Conservation (phyloP, 2,888 invertebrate species). For the Ormyrus pomaceus region DNA sequence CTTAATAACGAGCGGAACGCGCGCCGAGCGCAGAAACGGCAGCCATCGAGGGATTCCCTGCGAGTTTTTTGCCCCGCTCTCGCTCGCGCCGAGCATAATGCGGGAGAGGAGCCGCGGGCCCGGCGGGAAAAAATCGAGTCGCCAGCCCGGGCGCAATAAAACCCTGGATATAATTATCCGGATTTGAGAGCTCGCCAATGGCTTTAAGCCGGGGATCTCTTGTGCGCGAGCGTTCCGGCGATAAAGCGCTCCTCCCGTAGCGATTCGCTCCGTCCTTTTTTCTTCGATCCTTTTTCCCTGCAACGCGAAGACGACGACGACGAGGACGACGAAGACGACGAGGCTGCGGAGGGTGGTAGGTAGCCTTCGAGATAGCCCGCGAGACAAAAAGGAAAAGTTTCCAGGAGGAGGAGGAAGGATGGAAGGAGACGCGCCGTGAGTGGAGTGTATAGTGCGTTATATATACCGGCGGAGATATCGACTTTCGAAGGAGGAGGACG, state of each 20-base stretch:
- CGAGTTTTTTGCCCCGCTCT: too few species aligned
- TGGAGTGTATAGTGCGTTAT: conserved; percentile 6
- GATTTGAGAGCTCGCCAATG: conserved; percentile 31
- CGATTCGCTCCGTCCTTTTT: conserved; percentile 30
- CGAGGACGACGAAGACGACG: too few species aligned
- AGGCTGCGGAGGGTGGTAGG: conserved; percentile 27
- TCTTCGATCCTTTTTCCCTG: conserved; percentile 26
- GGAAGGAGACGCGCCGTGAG: conserved; percentile 9
- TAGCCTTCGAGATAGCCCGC: conserved; percentile 23
- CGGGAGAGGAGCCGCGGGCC: too few species aligned
- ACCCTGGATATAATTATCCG: conserved; percentile 70
- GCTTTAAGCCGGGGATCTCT: conserved; percentile 48
- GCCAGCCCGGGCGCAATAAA: conserved; percentile 63
- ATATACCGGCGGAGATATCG: conserved; percentile 27
- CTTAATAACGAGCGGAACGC: conserved; percentile 23
- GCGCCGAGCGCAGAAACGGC: not conserved
- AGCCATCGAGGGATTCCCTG: conserved; percentile 16
- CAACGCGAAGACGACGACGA: too few species aligned
- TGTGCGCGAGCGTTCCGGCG: conserved; percentile 42
- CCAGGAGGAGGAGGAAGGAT: not conserved
- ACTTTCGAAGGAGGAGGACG: conserved; percentile 34
- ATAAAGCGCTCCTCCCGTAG: conserved; percentile 49
- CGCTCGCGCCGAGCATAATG: too few species aligned
- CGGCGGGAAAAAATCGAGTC: too few species aligned
- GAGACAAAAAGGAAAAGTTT: conserved; percentile 49